Evolutionary conservation across 2,888 invertebrate species (phyloP).

Genomic region (Sesamia inferens): DNA sequence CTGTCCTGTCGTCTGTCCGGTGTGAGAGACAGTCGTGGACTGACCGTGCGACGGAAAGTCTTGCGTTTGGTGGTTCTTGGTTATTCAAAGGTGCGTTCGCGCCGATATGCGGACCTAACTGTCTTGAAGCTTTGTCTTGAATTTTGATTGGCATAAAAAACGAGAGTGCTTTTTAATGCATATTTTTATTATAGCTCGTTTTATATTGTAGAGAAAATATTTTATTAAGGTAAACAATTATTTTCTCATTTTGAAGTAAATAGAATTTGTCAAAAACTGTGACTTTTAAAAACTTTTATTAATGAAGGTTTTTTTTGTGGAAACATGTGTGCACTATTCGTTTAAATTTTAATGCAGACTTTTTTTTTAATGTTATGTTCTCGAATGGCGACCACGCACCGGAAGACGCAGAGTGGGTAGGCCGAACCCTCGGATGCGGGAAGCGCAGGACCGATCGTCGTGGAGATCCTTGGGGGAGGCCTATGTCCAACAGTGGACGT

Average conservation of each 20-base stretch:
- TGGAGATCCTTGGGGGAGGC: too few species aligned
- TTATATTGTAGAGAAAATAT: slow-evolving; percentile 34
- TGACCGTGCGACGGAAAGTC: slow-evolving; percentile 81
- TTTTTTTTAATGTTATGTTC: neutral
- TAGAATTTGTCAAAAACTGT: neutral
- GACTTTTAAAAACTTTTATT: neutral
- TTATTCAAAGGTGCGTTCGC: slow-evolving; percentile 83
- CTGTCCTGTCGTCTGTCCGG: slow-evolving; percentile 85
- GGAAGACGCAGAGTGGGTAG: too few species aligned
- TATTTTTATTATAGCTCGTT: slow-evolving; percentile 59
- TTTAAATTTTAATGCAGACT: too few species aligned
- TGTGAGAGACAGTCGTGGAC: slow-evolving; percentile 86
- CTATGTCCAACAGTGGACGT: too few species aligned
- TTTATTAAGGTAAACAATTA: neutral
- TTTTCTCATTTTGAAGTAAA: neutral
- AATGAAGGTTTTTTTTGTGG: neutral
- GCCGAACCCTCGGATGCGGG: too few species aligned
- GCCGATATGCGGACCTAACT: slow-evolving; percentile 82
- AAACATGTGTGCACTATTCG: neutral
- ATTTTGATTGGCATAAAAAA: slow-evolving; percentile 83
- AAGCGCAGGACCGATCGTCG: too few species aligned
- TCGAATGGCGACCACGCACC: too few species aligned
- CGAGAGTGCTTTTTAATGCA: slow-evolving; percentile 79
- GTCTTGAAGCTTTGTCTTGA: slow-evolving; percentile 85
- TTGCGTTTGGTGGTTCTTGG: slow-evolving; percentile 76